A percentile compares a stretch with the other conserved stretches of the same genome.
Conservation (phyloP, 2,113 vertebrate genomes). For the Peromyscus maniculatus region DNA sequence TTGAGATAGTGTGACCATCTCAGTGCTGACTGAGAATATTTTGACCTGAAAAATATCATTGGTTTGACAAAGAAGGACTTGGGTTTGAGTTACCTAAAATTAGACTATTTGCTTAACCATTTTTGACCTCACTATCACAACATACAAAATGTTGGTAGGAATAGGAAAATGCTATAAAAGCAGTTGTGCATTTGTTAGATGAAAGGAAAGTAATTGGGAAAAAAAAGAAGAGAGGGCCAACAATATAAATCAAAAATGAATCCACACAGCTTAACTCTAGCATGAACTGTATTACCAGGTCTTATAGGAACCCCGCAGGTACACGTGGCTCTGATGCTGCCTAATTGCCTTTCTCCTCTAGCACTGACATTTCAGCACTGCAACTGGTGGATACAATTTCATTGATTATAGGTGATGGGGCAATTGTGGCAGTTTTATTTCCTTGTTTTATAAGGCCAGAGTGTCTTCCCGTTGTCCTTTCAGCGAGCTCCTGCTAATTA, state of each 20-base stretch:
- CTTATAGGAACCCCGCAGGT: background rate
- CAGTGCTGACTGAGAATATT: background rate
- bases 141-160: background rate
- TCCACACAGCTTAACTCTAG: background rate
- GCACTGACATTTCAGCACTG: background rate
- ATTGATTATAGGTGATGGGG: background rate
- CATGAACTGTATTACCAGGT: background rate
- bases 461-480: background rate
- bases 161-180: background rate
- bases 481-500: background rate
- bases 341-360: background rate
- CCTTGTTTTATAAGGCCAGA: background rate
- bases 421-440: background rate
- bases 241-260: background rate
- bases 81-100: background rate
- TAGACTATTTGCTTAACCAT: background rate
- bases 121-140: background rate
- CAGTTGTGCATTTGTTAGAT: background rate
- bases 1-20: background rate
- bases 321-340: background rate
- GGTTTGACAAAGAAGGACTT: background rate
- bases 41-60: background rate
- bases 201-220: background rate
- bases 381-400: background rate
- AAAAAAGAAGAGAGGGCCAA: background rate